Conservation (phyloP, 37 sponge, comb jelly and placozoan genomes). For the Ianthella basta region DNA sequence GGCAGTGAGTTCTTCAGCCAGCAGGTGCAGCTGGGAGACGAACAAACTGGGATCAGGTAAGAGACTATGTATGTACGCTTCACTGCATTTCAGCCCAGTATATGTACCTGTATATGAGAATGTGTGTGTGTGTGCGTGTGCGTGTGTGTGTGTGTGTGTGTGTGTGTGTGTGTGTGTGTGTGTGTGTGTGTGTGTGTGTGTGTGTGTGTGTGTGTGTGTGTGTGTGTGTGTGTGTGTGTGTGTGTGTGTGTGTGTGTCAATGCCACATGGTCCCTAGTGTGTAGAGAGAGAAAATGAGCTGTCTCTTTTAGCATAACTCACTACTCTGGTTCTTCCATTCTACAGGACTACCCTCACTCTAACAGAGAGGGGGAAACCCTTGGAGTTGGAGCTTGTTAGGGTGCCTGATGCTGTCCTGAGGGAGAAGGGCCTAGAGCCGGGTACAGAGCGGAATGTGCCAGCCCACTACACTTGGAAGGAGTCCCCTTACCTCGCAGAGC, state of each 20-base stretch:
- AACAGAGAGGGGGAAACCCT: conserved; percentile 74
- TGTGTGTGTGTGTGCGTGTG: neutral
- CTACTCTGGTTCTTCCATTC: neutral
- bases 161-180: neutral
- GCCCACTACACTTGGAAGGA: conserved; percentile 65
- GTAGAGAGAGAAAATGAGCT: too few relatives aligned
- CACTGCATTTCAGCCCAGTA: neutral
- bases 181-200: conserved; percentile 11
- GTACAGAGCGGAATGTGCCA: conserved; percentile 21
- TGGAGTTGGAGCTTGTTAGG: conserved; percentile 69
- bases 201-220: conserved; percentile 3
- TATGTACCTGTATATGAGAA: neutral
- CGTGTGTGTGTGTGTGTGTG: neutral
- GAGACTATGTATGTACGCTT: too few relatives aligned
- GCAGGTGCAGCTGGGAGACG: conserved; percentile 72
- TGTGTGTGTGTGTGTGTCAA: too few relatives aligned
- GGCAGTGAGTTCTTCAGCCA: conserved; percentile 96
- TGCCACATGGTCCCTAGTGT: too few relatives aligned
- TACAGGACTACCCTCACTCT: conserved; percentile 69
- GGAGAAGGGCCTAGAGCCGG: conserved; percentile 49
- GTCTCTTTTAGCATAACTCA: too few relatives aligned
- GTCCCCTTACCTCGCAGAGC: conserved; percentile 63
- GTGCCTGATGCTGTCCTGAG: conserved; percentile 31
- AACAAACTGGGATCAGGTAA: conserved; percentile 81
- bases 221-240: too few relatives aligned